Conservation (phyloP, 2,888 invertebrate species). For the Drosophila rellima region DNA sequence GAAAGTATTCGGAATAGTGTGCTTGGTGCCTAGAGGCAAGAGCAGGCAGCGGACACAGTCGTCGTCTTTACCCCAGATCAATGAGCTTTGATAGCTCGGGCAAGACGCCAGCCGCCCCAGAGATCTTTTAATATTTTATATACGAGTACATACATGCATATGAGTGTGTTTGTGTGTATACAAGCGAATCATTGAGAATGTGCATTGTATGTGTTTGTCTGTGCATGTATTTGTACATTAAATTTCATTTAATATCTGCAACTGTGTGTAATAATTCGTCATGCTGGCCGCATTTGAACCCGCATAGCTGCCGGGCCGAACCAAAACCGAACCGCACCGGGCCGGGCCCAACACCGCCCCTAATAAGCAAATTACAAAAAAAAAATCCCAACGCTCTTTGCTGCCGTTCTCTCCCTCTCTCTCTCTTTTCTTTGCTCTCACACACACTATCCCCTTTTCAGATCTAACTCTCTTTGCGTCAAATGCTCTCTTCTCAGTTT, state of each 20-base stretch:
- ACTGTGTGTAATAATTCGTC: slow-evolving; percentile 77
- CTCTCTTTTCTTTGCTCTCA: slow-evolving; percentile 5
- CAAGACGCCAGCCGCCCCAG: slow-evolving; percentile 61
- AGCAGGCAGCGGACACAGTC: slow-evolving; percentile 5
- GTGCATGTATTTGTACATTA: slow-evolving; percentile 53
- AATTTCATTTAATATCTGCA: slow-evolving; percentile 64
- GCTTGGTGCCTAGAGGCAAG: slow-evolving; percentile 22
- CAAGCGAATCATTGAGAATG: slow-evolving; percentile 53
- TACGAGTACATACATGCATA: slow-evolving; percentile 7
- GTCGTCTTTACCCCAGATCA: slow-evolving; percentile 58
- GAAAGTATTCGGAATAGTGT: slow-evolving; percentile 41
- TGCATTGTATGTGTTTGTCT: slow-evolving; percentile 53
- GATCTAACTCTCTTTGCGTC: slow-evolving; percentile 42
- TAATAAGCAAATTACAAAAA: slow-evolving; percentile 62
- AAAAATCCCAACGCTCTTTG: slow-evolving; percentile 40
- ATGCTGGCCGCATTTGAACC: slow-evolving; percentile 80
- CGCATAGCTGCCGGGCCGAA: slow-evolving; percentile 67
- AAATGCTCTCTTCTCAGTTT: slow-evolving; percentile 32
- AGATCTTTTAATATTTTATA: slow-evolving; percentile 59
- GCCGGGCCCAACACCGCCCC: slow-evolving; percentile 69
- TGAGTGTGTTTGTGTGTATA: not conserved
- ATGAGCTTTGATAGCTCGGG: slow-evolving; percentile 64
- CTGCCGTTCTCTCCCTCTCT: slow-evolving; percentile 3
- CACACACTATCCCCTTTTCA: slow-evolving; percentile 8
- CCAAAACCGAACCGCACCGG: slow-evolving; percentile 41